Conservation (phyloP, 2,888 invertebrate species). For the Dynastes hyllus region DNA sequence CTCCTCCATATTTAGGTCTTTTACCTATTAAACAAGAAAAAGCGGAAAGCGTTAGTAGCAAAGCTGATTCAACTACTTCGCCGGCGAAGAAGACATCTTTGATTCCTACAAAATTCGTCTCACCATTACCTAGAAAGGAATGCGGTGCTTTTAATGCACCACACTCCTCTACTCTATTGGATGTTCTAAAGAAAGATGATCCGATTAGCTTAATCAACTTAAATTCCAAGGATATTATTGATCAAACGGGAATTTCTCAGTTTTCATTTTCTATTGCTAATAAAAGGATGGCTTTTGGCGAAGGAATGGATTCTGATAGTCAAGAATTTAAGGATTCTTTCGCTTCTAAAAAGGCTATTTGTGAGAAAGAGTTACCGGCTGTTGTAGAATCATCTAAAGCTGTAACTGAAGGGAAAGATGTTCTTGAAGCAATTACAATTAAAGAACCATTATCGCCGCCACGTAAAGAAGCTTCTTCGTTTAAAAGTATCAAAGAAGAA, state of each 20-base stretch:
- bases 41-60: constrained; percentile 39
- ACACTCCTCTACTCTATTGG: neutral
- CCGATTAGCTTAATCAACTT: neutral
- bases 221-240: neutral
- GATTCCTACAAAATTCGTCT: constrained; percentile 58
- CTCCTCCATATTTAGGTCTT: constrained; percentile 32
- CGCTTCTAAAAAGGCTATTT: constrained; percentile 52
- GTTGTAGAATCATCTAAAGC: constrained; percentile 16
- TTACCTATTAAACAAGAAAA: constrained; percentile 50
- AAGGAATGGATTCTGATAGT: constrained; percentile 60
- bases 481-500: constrained; percentile 22
- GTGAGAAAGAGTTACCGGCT: neutral
- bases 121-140: constrained; percentile 53
- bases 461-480: neutral
- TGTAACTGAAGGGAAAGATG: neutral
- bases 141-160: constrained; percentile 9
- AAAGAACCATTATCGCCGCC: neutral
- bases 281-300: constrained; percentile 58
- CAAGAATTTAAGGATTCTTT: constrained; percentile 57
- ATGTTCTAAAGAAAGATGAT: constrained; percentile 19
- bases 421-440: neutral
- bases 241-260: neutral
- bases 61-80: constrained; percentile 47
- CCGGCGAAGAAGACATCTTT: constrained; percentile 55
- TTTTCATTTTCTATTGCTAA: constrained; percentile 60